Percentiles rank a stretch among this genome's conserved stretches.
phyloP scores from a whole-genome alignment of 2,113 vertebrate genomes.

The Gulo gulo region DNA sequence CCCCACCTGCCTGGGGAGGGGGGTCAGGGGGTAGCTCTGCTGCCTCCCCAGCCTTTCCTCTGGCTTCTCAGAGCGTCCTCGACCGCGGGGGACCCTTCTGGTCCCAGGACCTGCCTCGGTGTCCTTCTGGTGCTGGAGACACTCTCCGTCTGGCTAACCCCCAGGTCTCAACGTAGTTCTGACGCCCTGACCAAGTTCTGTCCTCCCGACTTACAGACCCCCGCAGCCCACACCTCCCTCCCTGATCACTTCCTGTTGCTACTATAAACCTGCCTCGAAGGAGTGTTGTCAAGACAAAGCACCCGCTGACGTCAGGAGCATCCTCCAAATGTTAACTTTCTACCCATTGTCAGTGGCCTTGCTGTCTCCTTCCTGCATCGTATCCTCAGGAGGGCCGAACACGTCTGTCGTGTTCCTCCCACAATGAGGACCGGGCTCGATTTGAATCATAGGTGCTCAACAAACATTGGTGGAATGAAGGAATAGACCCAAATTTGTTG shows the following conservation, averaged over 20 bases:
- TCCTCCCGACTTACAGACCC: background rate
- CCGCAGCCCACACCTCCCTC: background rate
- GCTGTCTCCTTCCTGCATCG: too few relatives aligned
- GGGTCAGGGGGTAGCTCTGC: background rate
- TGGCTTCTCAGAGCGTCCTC: accelerated
- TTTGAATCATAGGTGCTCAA: background rate
- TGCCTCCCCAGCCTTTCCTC: background rate
- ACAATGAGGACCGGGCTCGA: background rate
- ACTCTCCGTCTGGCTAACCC: background rate
- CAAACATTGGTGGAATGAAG: background rate
- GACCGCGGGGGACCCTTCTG: background rate
- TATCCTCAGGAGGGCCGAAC: background rate
- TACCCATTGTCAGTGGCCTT: too few relatives aligned
- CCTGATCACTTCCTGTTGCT: background rate
- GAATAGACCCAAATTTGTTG: background rate
- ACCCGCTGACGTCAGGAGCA: background rate
- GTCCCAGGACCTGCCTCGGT: background rate
- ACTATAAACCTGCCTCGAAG: background rate
- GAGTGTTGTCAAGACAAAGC: background rate
- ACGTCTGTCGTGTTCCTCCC: background rate
- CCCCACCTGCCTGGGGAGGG: background rate
- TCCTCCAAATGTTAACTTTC: background rate
- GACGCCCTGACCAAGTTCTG: background rate
- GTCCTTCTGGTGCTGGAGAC: background rate
- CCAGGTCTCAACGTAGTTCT: background rate